A percentile compares a stretch with the other conserved stretches of the same genome.
These are phyloP conservation scores for Ganaspis sp. DNA, from an alignment of 1,140 invertebrate genomes.

Conservation along the genomic window DNA sequence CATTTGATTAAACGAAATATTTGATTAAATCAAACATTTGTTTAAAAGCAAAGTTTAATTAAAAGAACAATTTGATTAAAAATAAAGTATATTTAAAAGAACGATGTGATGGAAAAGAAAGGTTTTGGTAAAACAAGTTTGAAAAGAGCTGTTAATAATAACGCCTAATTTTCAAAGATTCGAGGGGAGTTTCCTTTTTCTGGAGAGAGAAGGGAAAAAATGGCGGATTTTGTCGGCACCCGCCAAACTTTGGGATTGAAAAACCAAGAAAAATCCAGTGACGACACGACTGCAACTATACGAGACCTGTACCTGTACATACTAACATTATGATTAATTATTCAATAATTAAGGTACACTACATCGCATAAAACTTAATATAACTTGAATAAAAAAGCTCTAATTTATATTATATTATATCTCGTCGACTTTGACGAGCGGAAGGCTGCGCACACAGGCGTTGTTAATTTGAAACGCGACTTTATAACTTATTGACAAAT, in stretches of 20 bases:
- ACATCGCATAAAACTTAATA: slow-evolving; percentile 69
- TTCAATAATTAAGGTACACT: slow-evolving; percentile 39
- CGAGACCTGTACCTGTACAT: slow-evolving; percentile 78
- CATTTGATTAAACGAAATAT: too few species aligned
- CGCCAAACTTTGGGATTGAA: slow-evolving; percentile 55
- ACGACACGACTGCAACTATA: slow-evolving; percentile 78
- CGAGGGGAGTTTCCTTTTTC: neutral
- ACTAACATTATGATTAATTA: slow-evolving; percentile 75
- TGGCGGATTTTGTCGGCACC: slow-evolving; percentile 74
- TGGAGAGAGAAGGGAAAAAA: slow-evolving; percentile 38
- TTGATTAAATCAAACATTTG: too few species aligned
- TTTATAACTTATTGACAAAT: slow-evolving; percentile 13
- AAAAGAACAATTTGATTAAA: too few species aligned
- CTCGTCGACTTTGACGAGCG: slow-evolving; percentile 62
- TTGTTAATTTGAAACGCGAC: slow-evolving; percentile 22
- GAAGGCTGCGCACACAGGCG: slow-evolving; percentile 64
- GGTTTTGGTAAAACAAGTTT: too few species aligned
- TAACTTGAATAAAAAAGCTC: slow-evolving; percentile 62
- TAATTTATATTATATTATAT: slow-evolving; percentile 68
- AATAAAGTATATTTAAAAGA: too few species aligned
- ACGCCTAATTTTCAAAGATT: too few species aligned
- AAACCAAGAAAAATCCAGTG: slow-evolving; percentile 66
- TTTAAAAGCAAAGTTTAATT: too few species aligned
- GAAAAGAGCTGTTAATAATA: too few species aligned
- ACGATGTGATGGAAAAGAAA: too few species aligned